phyloP scores from a whole-genome alignment of 2,888 invertebrate species.

The Agrypnus murinus region DNA sequence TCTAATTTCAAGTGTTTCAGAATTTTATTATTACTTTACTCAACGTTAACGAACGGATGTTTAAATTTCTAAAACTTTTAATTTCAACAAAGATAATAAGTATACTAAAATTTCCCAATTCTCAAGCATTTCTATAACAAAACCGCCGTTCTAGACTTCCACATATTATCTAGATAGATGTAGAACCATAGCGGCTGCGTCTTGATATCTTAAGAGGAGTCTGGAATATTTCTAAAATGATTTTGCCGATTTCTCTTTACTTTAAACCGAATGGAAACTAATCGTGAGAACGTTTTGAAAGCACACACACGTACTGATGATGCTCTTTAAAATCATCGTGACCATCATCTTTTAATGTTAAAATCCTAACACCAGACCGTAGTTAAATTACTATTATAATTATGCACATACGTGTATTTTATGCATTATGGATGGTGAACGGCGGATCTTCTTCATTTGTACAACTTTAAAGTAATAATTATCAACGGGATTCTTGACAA shows the following conservation, averaged over 20 bases:
- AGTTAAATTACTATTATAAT: too few relatives aligned
- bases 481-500: constrained; percentile 44
- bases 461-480: constrained; percentile 44
- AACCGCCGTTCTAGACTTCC: constrained; percentile 21
- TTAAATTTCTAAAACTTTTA: not conserved
- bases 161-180: constrained; percentile 11
- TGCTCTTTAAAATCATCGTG: constrained; percentile 38
- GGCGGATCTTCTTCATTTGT: constrained; percentile 37
- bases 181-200: not conserved
- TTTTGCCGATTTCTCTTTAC: constrained; percentile 22
- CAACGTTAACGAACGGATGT: not conserved
- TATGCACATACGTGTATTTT: constrained; percentile 41
- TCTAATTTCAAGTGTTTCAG: too few relatives aligned
- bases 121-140: not conserved
- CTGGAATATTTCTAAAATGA: constrained; percentile 11
- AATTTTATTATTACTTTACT: not conserved
- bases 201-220: not conserved
- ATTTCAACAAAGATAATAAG: not conserved
- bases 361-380: constrained; percentile 41
- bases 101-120: not conserved
- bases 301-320: too few relatives aligned
- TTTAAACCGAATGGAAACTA: constrained; percentile 5
- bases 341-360: constrained; percentile 33
- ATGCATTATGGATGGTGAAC: constrained; percentile 35
- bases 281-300: constrained; percentile 38